Conservation (phyloP, 1,140 invertebrate species). For the Neuroterus valhalla region DNA sequence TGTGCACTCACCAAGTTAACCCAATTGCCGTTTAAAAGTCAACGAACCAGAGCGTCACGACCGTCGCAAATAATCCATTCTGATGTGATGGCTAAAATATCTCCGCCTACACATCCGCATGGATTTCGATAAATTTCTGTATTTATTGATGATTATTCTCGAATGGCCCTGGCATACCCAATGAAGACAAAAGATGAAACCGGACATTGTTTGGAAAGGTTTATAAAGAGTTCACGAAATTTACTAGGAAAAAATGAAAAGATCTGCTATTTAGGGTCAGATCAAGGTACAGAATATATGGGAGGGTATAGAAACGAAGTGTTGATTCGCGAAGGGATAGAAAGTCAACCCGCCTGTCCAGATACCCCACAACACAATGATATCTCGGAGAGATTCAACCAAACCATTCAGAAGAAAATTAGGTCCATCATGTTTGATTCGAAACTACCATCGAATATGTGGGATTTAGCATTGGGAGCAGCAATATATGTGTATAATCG, state of each 20-base stretch:
- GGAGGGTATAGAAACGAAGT: constrained; percentile 31
- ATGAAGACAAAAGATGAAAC: too few relatives aligned
- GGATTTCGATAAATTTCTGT: too few relatives aligned
- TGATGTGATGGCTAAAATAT: too few relatives aligned
- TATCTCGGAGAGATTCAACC: constrained; percentile 58
- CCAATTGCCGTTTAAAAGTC: too few relatives aligned
- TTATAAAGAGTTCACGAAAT: constrained; percentile 31
- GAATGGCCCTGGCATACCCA: too few relatives aligned
- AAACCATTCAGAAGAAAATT: constrained; percentile 50
- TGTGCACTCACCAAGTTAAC: too few relatives aligned
- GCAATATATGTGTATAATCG: constrained; percentile 52
- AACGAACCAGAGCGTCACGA: too few relatives aligned
- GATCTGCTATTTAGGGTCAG: constrained; percentile 30
- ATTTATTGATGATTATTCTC: too few relatives aligned
- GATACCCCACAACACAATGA: constrained; percentile 64
- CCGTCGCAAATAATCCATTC: too few relatives aligned
- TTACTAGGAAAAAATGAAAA: constrained; percentile 26
- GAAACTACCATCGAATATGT: constrained; percentile 50
- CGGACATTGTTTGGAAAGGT: too few relatives aligned
- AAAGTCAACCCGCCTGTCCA: constrained; percentile 24
- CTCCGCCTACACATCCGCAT: too few relatives aligned
- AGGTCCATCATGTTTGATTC: constrained; percentile 52
- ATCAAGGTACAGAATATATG: constrained; percentile 35
- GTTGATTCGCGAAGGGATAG: constrained; percentile 5
- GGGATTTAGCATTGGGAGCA: constrained; percentile 56